phyloP scores from a whole-genome alignment of 2,888 invertebrate genomes.

The Pheosia gnoma region DNA sequence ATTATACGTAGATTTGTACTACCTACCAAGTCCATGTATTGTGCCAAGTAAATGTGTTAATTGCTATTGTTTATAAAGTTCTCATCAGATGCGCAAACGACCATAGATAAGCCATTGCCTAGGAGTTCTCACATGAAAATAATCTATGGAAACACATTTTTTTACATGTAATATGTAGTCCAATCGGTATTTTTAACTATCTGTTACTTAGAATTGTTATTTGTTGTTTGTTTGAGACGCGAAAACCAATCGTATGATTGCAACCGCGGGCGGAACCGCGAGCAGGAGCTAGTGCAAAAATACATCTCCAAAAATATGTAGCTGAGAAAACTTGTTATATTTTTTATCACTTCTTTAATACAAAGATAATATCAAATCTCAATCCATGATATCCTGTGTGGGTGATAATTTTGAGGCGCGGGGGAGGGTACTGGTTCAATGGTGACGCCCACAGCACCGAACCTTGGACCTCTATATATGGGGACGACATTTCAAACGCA shows the following conservation, averaged over 20 bases:
- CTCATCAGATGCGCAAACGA: slow-evolving; percentile 24
- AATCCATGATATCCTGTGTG: slow-evolving; percentile 48
- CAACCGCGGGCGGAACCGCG: no score
- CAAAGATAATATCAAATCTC: slow-evolving; percentile 26
- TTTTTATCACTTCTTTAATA: slow-evolving; percentile 17
- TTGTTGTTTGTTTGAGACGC: no score
- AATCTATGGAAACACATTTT: slow-evolving; percentile 15
- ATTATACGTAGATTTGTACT: no score
- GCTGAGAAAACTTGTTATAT: no score
- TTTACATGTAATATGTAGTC: neutral
- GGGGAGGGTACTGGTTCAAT: slow-evolving; percentile 63
- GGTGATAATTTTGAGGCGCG: slow-evolving; percentile 62
- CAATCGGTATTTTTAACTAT: slow-evolving; percentile 1
- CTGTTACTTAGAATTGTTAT: no score
- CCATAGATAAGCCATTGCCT: no score
- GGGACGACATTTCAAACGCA: slow-evolving; percentile 55
- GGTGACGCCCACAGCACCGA: slow-evolving; percentile 60
- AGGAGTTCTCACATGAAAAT: neutral
- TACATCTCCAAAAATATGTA: no score
- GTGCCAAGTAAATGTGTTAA: slow-evolving; percentile 36
- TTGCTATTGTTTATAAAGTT: slow-evolving; percentile 37
- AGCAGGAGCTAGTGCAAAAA: no score
- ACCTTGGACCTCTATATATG: slow-evolving; percentile 69
- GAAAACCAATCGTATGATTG: no score
- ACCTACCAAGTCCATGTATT: neutral